Conservation (phyloP, 2,797 vertebrate species). For the Scyliorhinus canicula region DNA sequence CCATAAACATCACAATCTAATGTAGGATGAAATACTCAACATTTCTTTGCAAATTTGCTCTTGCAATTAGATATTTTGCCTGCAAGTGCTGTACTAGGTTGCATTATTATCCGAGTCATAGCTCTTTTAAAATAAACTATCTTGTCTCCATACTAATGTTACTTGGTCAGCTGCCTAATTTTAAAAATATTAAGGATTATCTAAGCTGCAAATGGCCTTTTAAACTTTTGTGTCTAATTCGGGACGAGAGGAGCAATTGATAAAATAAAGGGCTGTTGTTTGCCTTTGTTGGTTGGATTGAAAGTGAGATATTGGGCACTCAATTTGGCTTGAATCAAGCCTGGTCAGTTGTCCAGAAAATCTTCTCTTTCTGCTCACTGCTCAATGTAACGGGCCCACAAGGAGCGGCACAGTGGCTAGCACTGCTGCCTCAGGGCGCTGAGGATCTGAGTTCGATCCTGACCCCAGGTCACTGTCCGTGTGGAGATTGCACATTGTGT, state of each 20-base stretch:
- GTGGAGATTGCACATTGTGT: too few species aligned
- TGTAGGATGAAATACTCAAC: neutral
- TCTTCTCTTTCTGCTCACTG: neutral
- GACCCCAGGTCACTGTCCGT: too few species aligned
- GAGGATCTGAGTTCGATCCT: too few species aligned
- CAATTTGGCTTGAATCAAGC: neutral
- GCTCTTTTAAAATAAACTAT: neutral
- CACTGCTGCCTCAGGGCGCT: too few species aligned
- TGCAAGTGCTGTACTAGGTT: neutral
- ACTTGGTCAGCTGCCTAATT: neutral
- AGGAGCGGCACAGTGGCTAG: too few species aligned
- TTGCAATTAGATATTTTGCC: neutral
- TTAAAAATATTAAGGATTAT: neutral
- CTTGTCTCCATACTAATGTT: neutral
- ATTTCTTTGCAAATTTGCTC: neutral
- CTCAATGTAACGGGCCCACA: neutral
- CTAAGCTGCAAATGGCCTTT: neutral
- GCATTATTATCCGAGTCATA: neutral
- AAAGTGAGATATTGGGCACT: neutral
- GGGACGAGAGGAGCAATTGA: neutral
- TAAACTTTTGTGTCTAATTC: neutral
- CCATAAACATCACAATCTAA: neutral
- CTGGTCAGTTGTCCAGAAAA: neutral
- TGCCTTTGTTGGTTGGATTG: too few species aligned
- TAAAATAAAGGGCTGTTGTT: neutral